These are phyloP conservation scores for Drosophila leontia DNA, from an alignment of 1,140 invertebrate species.

Conservation along the genomic window DNA sequence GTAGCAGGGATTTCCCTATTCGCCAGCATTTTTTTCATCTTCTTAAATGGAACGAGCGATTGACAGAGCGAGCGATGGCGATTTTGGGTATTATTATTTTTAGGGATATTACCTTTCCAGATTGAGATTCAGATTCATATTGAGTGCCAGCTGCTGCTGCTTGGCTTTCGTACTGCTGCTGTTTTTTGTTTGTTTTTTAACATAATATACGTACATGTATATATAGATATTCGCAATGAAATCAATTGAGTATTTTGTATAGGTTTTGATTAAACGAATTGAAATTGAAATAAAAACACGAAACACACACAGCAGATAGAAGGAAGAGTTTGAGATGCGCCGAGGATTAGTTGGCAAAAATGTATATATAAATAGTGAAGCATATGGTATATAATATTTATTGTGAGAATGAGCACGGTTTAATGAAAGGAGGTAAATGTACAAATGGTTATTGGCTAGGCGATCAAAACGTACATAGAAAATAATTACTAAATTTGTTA, in stretches of 20 bases:
- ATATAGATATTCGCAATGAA: conserved; percentile 38
- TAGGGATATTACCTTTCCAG: conserved; percentile 78
- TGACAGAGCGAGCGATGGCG: conserved; percentile 37
- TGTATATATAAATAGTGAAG: background rate
- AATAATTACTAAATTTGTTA: conserved; percentile 2
- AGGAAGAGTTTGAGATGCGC: conserved; percentile 16
- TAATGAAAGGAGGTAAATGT: conserved; percentile 7
- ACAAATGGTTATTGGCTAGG: conserved; percentile 33
- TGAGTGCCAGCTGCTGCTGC: conserved; percentile 75
- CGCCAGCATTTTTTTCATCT: conserved; percentile 60
- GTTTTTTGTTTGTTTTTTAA: conserved; percentile 35
- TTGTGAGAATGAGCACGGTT: conserved; percentile 10
- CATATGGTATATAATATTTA: conserved; percentile 8
- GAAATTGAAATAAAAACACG: conserved; percentile 28
- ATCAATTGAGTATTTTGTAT: conserved; percentile 35
- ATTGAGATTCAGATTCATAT: conserved; percentile 61
- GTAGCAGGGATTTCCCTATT: conserved; percentile 79
- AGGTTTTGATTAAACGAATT: conserved; percentile 28
- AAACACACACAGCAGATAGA: conserved; percentile 48
- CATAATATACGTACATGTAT: conserved; percentile 33
- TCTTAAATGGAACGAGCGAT: conserved; percentile 43
- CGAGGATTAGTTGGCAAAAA: conserved; percentile 51
- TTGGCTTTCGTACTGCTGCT: conserved; percentile 73
- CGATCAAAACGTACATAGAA: conserved; percentile 22
- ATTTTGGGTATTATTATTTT: conserved; percentile 19